phyloP scores from a whole-genome alignment of 2,113 vertebrate genomes.

The Xiphorhynchus elegans region DNA sequence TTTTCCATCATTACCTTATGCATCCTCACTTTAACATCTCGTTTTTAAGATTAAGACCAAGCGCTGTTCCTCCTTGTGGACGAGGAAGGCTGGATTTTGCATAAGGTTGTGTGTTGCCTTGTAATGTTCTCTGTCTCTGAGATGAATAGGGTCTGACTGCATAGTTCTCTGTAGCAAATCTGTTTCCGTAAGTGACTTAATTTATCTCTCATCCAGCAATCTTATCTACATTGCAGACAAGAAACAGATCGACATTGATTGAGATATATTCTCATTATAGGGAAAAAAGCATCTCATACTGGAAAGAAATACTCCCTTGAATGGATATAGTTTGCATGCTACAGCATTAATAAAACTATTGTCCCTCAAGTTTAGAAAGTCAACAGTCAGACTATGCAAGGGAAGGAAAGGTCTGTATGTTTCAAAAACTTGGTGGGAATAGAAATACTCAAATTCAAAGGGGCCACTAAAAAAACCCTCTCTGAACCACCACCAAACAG shows the following conservation, averaged over 20 bases:
- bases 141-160: not conserved
- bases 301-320: not conserved
- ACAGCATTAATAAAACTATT: not conserved
- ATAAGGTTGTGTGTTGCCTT: not conserved
- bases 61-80: not conserved
- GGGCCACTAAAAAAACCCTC: not conserved
- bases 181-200: not conserved
- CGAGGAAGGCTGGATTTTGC: not conserved
- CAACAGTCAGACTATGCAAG: not conserved
- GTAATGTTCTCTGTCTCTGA: not conserved
- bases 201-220: not conserved
- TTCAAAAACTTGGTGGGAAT: not conserved
- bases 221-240: not conserved
- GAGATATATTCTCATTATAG: not conserved
- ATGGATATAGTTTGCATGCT: not conserved
- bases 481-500: not conserved
- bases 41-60: conserved; percentile 12
- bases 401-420: not conserved
- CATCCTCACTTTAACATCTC: not conserved
- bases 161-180: not conserved
- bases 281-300: not conserved
- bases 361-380: not conserved
- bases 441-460: not conserved
- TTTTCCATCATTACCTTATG: not conserved
- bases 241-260: not conserved